Conservation (phyloP, 2,888 invertebrate genomes). For the Myopa tessellatipennis region DNA sequence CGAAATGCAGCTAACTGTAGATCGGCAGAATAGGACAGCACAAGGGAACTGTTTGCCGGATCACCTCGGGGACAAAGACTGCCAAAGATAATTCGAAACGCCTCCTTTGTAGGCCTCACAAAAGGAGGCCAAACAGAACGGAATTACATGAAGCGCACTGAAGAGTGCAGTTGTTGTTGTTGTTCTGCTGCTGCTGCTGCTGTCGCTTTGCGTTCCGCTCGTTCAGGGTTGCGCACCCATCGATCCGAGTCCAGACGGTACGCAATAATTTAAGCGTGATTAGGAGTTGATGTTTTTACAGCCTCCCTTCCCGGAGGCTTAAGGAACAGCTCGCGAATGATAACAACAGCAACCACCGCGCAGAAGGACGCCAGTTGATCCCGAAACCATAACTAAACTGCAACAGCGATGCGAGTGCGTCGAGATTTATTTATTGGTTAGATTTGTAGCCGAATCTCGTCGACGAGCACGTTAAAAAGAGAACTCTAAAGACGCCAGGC, state of each 20-base stretch:
- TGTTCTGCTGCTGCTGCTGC: not conserved
- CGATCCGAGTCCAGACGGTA: too few species aligned
- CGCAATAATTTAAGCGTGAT: conserved; percentile 68
- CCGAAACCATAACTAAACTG: conserved; percentile 53
- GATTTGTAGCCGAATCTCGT: not conserved
- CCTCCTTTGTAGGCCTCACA: conserved; percentile 53
- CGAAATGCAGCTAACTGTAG: not conserved
- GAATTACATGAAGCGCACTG: conserved; percentile 11
- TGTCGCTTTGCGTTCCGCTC: conserved; percentile 1
- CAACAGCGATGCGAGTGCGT: not conserved
- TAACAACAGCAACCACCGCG: conserved; percentile 29
- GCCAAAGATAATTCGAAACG: conserved; percentile 62
- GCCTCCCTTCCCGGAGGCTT: conserved; percentile 62
- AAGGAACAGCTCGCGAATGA: conserved; percentile 41
- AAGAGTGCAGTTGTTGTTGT: not conserved
- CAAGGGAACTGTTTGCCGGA: conserved; percentile 6
- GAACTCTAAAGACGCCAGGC: not conserved
- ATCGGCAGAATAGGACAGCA: not conserved
- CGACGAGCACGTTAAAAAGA: not conserved
- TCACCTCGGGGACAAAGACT: conserved; percentile 52
- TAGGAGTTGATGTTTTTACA: conserved; percentile 66
- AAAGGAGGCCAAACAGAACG: conserved; percentile 20
- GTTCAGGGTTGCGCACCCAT: conserved; percentile 36
- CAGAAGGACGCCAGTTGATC: conserved; percentile 48
- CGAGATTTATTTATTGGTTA: conserved; percentile 29